Base-by-base conservation (phyloP, 1,140 invertebrate species). In the Yoshiicerus persimilis region DNA sequence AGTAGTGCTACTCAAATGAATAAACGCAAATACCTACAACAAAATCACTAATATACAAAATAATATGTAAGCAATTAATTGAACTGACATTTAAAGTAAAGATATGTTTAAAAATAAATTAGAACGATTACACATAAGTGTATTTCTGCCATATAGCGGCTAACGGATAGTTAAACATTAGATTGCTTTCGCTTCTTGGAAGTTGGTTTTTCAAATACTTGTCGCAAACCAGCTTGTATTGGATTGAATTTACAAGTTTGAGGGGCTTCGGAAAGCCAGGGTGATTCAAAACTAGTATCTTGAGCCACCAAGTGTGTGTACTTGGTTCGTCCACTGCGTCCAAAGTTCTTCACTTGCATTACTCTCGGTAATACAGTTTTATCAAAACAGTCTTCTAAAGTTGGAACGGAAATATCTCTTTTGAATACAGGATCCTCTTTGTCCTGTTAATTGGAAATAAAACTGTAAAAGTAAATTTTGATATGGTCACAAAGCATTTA, bases 291-390 rank as follows among this genome's bases (percentile, higher is more conserved):
- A 90, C 97, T 99, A 0, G 99, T 99, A 92, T 99, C 99, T 93
- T 99, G 99, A 93, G 99, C 98, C 0, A 99, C 98, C 91, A 99
- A 94, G 93, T 99, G 99, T 6, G 99, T 99, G 92, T 99, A 99
- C 92, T 99, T 99, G 0, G 99, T 99, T 85, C 99, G 95, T 27
- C 98, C 98, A 88, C 98, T 99, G 20, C 99, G 95, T 25, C 99
- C 99, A 93, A 99, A 99, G 93, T 99, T 99, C 93, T 99, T 99
- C 1, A 99, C 99, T 94, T 99, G 99, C 99, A 99, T 99, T 88
- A 99, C 98, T 94, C 99, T 99, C 8, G 99, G 99, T 86, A 99
- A 92, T 90, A 99, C 96, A 66, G 98, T 98, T 93, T 99, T 99
- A 92, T 99, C 98, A 93, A 99, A 99, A 92, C 99, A 98, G 95